A percentile compares a stretch with the other conserved stretches of the same genome.
Conservation (phyloP, 1,140 invertebrate genomes). For the Drosophila lacertosa region DNA sequence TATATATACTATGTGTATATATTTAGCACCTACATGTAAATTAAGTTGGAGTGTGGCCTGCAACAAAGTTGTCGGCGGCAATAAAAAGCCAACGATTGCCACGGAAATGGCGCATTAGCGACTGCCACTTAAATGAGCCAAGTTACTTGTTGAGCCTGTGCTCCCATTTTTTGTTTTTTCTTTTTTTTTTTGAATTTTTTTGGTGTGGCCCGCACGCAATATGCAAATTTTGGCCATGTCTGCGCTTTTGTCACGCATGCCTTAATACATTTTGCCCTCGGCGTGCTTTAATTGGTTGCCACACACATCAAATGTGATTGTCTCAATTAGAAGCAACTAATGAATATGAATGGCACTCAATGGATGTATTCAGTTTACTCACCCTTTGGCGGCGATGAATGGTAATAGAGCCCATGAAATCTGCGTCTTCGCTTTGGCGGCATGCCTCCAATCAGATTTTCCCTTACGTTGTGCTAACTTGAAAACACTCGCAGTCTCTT, state of each 20-base stretch:
- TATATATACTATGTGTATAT: not conserved
- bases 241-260: conserved; percentile 38
- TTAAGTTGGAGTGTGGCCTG: conserved; percentile 34
- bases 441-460: conserved; percentile 51
- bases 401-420: conserved; percentile 85
- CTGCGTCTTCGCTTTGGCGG: conserved; percentile 77
- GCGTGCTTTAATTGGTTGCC: conserved; percentile 61
- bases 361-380: conserved; percentile 50
- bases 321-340: conserved; percentile 61
- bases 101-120: conserved; percentile 80
- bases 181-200: no score
- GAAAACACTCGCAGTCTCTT: not conserved
- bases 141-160: conserved; percentile 65
- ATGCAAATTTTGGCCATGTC: conserved; percentile 71
- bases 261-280: no score
- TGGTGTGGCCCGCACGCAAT: conserved; percentile 67
- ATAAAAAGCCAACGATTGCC: conserved; percentile 68
- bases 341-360: conserved; percentile 45
- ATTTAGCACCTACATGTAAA: conserved; percentile 16
- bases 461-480: not conserved
- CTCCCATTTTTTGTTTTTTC: no score
- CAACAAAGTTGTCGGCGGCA: conserved; percentile 40
- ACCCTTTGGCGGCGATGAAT: conserved; percentile 86
- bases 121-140: conserved; percentile 64
- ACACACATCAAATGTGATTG: conserved; percentile 56